phyloP scores from a whole-genome alignment of 2,888 invertebrate species.

The Lacanobia oleracea region DNA sequence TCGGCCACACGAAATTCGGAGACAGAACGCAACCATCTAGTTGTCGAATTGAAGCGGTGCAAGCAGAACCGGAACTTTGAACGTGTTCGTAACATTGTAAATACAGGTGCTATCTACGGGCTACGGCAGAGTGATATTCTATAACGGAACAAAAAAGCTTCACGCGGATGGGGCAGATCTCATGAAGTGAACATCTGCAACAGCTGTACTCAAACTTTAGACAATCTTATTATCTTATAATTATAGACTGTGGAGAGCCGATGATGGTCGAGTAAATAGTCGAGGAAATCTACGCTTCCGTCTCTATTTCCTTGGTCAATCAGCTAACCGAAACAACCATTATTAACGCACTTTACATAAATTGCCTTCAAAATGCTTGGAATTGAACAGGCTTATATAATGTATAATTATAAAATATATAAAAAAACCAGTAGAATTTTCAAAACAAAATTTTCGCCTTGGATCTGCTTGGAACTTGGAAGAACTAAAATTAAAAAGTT shows the following conservation, averaged over 20 bases:
- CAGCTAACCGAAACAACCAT: not conserved
- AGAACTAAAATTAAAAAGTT: not conserved
- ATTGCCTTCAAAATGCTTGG: not conserved
- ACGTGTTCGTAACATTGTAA: not conserved
- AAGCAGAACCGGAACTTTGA: not conserved
- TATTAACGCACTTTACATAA: not conserved
- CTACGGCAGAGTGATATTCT: not conserved
- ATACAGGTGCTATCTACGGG: conserved; percentile 1
- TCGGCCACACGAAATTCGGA: conserved; percentile 1
- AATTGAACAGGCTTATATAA: not conserved
- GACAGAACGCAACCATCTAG: not conserved
- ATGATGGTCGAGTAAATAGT: not conserved
- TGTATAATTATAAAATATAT: no score
- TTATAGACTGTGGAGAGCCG: not conserved
- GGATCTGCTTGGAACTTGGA: not conserved
- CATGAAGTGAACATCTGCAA: not conserved
- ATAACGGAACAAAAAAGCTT: not conserved
- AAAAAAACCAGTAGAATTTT: not conserved
- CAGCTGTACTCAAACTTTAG: not conserved
- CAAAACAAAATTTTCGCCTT: not conserved
- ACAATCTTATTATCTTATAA: no score
- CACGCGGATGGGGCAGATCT: not conserved
- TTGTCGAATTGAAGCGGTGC: not conserved
- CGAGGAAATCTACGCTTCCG: not conserved
- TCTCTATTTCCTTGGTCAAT: not conserved